Base-by-base conservation (phyloP, 2,113 vertebrate species). In the Ursus arctos region DNA sequence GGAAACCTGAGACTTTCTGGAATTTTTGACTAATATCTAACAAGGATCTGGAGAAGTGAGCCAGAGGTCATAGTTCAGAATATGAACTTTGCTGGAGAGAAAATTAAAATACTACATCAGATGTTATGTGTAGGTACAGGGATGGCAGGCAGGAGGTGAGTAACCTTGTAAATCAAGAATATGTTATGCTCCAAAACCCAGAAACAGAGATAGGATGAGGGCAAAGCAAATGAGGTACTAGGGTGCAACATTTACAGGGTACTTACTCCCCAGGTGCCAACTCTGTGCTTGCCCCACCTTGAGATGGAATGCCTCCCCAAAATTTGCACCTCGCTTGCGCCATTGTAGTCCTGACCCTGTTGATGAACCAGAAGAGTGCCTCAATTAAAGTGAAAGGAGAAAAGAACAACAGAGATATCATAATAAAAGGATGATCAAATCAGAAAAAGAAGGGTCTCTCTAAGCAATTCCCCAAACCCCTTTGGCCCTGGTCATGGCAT, bases 1-100 rank as follows among this genome's bases (percentile, higher is more conserved):
- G 65, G 47, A 86, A 96, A 96, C 53, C 36, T 82, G 77, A 93
- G 86, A 92, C 65, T 96, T 95, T 88, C 65, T 96, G 82, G 85
- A 88, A 95, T 91, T 88, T 49, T 94, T 72, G 28, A 72, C 81
- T 67, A 59, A 43, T 88, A 74, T 55, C 90, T 95, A 81, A 93
- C 47, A 90, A 85, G 61, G 15, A 93, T 13, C n/a, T 91, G 31
- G 71, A 47, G 59, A 95, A 96, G 79, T 51, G 91, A 79, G 79
- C 19, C 74, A 61, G 81, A 92, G 10, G 53, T 77, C 82, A 55
- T 71, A 91, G 40, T 65, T 95, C 47, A 85, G 12, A 49, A 84
- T n/a, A n/a, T n/a, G n/a, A n/a, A n/a, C n/a, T n/a, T n/a, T n/a
- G n/a, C n/a, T n/a, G 22, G 36, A 1, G 1, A 86, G 67, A 93